These are phyloP conservation scores for Junonia oenone DNA, from an alignment of 2,888 invertebrate species.

Conservation along the genomic window DNA sequence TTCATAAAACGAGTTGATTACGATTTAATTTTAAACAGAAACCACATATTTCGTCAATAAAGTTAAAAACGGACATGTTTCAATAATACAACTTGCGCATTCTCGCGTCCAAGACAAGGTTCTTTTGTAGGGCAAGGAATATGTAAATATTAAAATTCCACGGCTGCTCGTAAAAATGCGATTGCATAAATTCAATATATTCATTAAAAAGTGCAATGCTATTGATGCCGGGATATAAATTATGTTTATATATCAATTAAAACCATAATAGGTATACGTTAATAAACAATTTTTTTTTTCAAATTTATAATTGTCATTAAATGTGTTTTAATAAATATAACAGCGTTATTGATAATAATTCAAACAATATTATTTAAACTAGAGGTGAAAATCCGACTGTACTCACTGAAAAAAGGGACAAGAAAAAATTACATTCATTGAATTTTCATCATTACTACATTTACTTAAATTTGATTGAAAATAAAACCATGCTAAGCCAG, in stretches of 20 bases:
- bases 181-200: slow-evolving; percentile 11
- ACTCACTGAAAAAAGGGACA: no score
- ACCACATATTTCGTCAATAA: neutral
- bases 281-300: no score
- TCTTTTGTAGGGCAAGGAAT: slow-evolving; percentile 15
- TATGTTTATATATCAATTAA: neutral
- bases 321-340: no score
- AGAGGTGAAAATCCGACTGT: no score
- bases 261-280: no score
- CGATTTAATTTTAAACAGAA: neutral
- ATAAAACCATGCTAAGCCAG: no score
- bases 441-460: no score
- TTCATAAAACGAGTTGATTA: neutral
- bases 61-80: neutral
- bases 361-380: no score
- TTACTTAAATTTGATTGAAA: no score
- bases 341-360: no score
- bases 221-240: neutral
- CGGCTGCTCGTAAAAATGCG: slow-evolving; percentile 10
- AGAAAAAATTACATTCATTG: no score
- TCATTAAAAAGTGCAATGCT: neutral
- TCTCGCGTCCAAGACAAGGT: slow-evolving; percentile 11
- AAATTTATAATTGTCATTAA: no score
- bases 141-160: slow-evolving; percentile 11
- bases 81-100: neutral